Evolutionary conservation across 2,113 vertebrate genomes (phyloP).

Genomic region (western clawed frog (Xenopus tropicalis)): DNA sequence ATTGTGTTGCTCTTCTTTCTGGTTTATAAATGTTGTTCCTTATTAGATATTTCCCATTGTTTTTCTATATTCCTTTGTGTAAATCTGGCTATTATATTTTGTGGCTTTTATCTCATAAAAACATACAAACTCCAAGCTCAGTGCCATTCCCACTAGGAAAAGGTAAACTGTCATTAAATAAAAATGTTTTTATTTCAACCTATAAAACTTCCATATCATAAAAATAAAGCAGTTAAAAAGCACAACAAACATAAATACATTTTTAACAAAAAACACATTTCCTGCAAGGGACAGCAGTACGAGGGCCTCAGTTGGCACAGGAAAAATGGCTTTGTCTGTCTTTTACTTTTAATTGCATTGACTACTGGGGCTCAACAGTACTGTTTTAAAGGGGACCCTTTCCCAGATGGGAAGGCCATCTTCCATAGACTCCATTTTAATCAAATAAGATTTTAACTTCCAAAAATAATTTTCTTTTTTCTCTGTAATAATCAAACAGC

Average conservation of each 20-base stretch:
- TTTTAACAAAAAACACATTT: not conserved
- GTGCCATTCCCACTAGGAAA: not conserved
- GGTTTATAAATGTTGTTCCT: not conserved
- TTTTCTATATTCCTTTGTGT: conserved; percentile 3
- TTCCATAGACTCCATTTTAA: no score
- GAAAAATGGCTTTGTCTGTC: no score
- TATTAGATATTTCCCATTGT: not conserved
- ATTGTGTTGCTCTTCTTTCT: conserved; percentile 1
- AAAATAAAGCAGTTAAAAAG: not conserved
- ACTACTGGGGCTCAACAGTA: no score
- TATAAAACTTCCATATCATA: not conserved
- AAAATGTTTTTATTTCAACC: not conserved
- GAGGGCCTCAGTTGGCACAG: no score
- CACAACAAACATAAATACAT: not conserved
- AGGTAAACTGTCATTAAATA: not conserved
- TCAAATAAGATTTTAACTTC: no score
- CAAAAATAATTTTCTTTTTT: no score
- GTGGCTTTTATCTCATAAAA: not conserved
- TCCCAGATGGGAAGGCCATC: no score
- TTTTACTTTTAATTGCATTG: no score
- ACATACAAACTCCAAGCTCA: conserved; percentile 8
- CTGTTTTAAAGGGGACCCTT: no score
- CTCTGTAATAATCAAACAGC: no score
- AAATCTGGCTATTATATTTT: not conserved
- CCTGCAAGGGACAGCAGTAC: no score